Base-by-base conservation (phyloP, 23 tunicate species). In the Halocynthia aurantium region DNA sequence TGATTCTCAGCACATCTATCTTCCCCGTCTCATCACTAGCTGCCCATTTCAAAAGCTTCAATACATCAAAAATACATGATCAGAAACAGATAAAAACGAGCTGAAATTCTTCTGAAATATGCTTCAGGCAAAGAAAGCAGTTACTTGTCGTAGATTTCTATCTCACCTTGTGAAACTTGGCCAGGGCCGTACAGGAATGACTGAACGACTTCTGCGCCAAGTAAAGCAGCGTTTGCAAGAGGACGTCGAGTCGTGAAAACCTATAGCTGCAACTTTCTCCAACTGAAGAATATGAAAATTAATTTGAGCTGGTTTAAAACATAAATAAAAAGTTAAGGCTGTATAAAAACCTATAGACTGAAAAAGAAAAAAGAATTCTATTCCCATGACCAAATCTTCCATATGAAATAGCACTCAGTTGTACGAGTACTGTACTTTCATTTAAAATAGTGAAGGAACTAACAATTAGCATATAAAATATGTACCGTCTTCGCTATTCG, bases 201-300 rank as follows among this genome's bases (percentile, higher is more conserved):
- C 96, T 89, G 86, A 96, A 96, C 0, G 99, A 89, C 64, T 96
- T 96, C 52, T 85, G 88, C 75, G 99, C 95, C 69, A 96, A 57
- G 58, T 67, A 84, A 50, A 96, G 63, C 61, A 96, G 13, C 2
- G 96, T 91, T 55, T 96, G 96, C 77, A 90, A 55, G 69, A 96
- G 82, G 11, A 88, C 80, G 13, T 96, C 95, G 6, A 96, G 81
- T 52, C 98, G 71, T 44, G 57, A 31, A 31, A 31, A 31, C 44
- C 44, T 1, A 31, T 31, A 31, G 4, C 44, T 31, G 44, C 44
- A 31, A 31, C 44, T 31, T 4, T 31, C 44, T 4, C 44, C 44
- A 4, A 31, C 44, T 31, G 4, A 31, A 31, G 4, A 0, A 31
- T 31, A 31, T 31, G 4, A 31, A 31, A 31, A 31, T 31, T 31